Conservation (phyloP, 2,888 invertebrate species). For the Ommatoiulus sabulosus region DNA sequence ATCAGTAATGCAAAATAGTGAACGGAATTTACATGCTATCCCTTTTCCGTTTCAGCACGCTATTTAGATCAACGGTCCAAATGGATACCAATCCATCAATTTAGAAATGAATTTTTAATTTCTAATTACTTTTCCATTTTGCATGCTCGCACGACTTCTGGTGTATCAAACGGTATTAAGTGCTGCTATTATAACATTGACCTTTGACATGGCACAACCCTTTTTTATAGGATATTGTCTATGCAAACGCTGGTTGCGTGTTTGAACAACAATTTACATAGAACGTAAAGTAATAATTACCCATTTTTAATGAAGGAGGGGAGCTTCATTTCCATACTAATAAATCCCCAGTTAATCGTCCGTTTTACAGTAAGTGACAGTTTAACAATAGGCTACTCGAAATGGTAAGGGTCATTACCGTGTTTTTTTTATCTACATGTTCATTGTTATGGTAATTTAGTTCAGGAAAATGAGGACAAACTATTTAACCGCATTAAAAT, state of each 20-base stretch:
- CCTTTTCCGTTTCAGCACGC: too few relatives aligned
- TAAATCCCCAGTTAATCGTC: background rate
- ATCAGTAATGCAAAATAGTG: too few relatives aligned
- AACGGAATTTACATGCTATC: too few relatives aligned
- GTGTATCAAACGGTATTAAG: background rate
- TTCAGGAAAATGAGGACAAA: background rate
- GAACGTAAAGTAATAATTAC: background rate
- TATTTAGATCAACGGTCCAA: too few relatives aligned
- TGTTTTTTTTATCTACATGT: background rate
- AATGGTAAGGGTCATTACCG: background rate
- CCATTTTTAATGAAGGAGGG: background rate
- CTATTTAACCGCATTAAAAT: background rate
- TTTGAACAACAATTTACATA: background rate
- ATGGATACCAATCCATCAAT: background rate
- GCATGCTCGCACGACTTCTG: background rate
- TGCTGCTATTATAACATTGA: background rate
- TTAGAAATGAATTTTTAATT: background rate
- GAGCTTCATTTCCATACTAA: background rate
- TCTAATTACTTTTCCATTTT: background rate
- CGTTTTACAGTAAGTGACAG: background rate
- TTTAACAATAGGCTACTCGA: background rate
- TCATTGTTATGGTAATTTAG: conserved; percentile 20
- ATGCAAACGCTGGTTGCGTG: conserved; percentile 32
- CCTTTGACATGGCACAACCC: background rate
- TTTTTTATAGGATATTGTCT: background rate